Evolutionary conservation across 1,140 invertebrate genomes (phyloP), one percentile per base, ranked within the genome.

Genomic region (Drosophila pachea): DNA sequence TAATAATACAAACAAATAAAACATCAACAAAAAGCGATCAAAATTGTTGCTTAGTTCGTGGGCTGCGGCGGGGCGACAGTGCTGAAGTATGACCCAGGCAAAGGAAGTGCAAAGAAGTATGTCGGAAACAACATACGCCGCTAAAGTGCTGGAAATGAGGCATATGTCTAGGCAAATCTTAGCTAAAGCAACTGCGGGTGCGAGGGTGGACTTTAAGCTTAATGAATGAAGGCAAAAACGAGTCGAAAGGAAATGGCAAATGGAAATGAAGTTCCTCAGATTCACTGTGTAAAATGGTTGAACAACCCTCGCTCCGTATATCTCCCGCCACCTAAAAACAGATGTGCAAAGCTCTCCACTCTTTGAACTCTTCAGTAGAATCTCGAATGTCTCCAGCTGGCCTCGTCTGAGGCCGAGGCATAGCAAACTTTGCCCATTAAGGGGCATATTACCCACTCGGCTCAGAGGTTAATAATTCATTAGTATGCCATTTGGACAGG

Each of bases 401-500:
- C 22, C 43, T 47, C 4, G 11, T 52, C 50, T n/a, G 52, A 42
- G 35, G 49, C 53, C 22, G 31, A 22, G 35, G 50, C 49, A 48
- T 78, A 83, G 75, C 74, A 75, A 75, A 78, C 47, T 58, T 35
- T 42, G 59, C 61, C 22, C 78, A 82, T 82, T 82, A 82, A 22
- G 48, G 67, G 64, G 69, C 40, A 61, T 32, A 70, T 66, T 66
- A 70, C 32, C 33, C 43, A 68, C 53, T 66, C 22, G 71, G 54
- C 61, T 50, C 43, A 61, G 33, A 49, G 56, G 71, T 68, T 63
- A 71, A 83, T 68, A 78, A 75, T 78, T 84, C 54, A 75, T 78
- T 69, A 77, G 74, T 59, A 59, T 2, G 22, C 22, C 22, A 3
- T 3, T 22, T 22, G 22, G n/a, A 63, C 61, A 73, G 38, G 12